Evolutionary conservation across 2,888 invertebrate species (phyloP).

Genomic region (Drosophila acutilabella): DNA sequence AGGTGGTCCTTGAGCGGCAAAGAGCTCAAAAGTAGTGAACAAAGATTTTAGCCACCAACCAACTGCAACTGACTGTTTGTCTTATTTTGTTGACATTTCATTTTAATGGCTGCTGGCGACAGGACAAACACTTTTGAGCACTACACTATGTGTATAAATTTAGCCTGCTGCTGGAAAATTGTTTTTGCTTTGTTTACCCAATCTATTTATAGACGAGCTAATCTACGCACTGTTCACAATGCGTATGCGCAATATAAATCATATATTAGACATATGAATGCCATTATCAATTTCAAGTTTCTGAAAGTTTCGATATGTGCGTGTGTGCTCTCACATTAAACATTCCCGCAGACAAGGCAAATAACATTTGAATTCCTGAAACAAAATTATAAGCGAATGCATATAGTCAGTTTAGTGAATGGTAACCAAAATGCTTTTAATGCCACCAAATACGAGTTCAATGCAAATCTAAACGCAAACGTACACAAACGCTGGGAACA

Average conservation of each 20-base stretch:
- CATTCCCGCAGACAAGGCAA: neutral
- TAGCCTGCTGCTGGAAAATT: constrained; percentile 14
- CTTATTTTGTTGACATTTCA: constrained; percentile 14
- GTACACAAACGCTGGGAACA: neutral
- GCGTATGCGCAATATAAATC: constrained; percentile 65
- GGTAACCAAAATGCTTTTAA: constrained; percentile 24
- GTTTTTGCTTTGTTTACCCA: constrained; percentile 1
- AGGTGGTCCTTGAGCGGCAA: constrained; percentile 11
- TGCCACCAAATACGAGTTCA: constrained; percentile 21
- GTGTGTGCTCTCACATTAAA: too few relatives aligned
- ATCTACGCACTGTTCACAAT: constrained; percentile 42
- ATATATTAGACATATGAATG: neutral
- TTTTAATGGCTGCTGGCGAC: constrained; percentile 8
- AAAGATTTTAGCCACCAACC: constrained; percentile 2
- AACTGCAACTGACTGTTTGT: constrained; percentile 24
- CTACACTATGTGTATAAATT: constrained; percentile 38
- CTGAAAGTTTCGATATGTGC: neutral
- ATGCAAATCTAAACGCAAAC: constrained; percentile 29
- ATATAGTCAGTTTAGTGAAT: constrained; percentile 30
- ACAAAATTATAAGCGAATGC: constrained; percentile 37
- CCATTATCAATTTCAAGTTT: constrained; percentile 39
- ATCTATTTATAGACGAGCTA: constrained; percentile 47
- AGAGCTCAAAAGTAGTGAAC: constrained; percentile 4
- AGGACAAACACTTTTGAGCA: neutral
- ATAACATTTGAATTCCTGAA: constrained; percentile 9